A percentile compares a stretch with the other conserved stretches of the same genome.
Conservation (phyloP, 2,113 vertebrate genomes). For the Solea senegalensis region DNA sequence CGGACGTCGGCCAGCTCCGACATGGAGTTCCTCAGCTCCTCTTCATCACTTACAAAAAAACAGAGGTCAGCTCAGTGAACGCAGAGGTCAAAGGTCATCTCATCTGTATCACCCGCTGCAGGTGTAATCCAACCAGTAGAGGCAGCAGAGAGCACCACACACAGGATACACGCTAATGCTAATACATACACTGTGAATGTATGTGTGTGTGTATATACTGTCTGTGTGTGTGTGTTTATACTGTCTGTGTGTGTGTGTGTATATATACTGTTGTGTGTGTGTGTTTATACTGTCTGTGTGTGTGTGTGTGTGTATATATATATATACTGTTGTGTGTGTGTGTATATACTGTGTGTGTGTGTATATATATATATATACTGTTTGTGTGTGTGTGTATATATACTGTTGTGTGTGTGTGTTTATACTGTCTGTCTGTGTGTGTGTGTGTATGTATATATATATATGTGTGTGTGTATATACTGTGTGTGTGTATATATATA, state of each 20-base stretch:
- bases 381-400: background rate
- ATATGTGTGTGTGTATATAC: background rate
- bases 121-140: too few relatives aligned
- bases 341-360: background rate
- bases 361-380: too few relatives aligned
- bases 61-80: background rate
- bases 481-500: background rate
- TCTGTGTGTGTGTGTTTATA: too few relatives aligned
- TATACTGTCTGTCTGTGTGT: too few relatives aligned
- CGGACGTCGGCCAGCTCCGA: constrained; percentile 88
- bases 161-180: too few relatives aligned
- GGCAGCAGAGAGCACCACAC: too few relatives aligned
- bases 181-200: too few relatives aligned
- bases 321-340: constrained; percentile 7
- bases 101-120: too few relatives aligned
- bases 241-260: background rate
- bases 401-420: constrained; percentile 28
- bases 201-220: too few relatives aligned
- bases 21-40: constrained; percentile 92
- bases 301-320: background rate
- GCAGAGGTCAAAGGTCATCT: background rate
- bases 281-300: too few relatives aligned
- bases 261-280: background rate
- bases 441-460: too few relatives aligned
- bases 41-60: constrained; percentile 87